Evolutionary conservation across 1,140 invertebrate species (phyloP), one percentile per base, ranked within the genome.

Genomic region (Aphelinus certus): DNA sequence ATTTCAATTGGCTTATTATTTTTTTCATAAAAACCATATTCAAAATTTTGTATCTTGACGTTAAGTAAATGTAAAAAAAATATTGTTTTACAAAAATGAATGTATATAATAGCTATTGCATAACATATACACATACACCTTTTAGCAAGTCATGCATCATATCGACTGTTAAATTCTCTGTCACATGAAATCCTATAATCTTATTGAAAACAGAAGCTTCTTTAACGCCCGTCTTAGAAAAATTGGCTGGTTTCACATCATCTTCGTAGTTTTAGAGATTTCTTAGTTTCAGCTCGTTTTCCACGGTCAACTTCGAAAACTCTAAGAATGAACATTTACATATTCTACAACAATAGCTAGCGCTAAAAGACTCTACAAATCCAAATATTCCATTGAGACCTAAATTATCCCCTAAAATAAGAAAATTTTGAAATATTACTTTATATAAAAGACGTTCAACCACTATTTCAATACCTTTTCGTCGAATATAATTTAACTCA

Each of bases 91-190:
- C 46, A 46, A 47, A 57, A 46, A 76, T 69, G 6, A 73, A 76
- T 49, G 51, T 9, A 10, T 76, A 6, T 3, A 61, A 65, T 9
- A 76, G 64, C 26, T 55, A 26, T 3, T 46, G 5, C 45, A 76
- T 47, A 9, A n/a, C 46, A 47, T 72, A 68, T 53, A 5, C 7
- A 47, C 10, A 62, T 3, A 62, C 55, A 2, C 68, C 74, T 26
- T 76, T 62, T 60, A 76, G 69, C 9, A 73, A 45, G 53, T 76
- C 75, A 47, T 76, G 71, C 75, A 76, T 69, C n/a, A 76, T 9
- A 70, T 77, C 71, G 6, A 73, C 55, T 63, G 45, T 42, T 42
- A 62, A 46, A 53, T 73, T 76, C 1, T 76, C 65, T 7, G 57
- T 58, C 1, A 73, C 46, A 47, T 73, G 51, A 61, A 76, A 76